These are phyloP conservation scores for Mercenaria mercenaria DNA, from an alignment of 1,140 invertebrate species.

Conservation along the genomic window DNA sequence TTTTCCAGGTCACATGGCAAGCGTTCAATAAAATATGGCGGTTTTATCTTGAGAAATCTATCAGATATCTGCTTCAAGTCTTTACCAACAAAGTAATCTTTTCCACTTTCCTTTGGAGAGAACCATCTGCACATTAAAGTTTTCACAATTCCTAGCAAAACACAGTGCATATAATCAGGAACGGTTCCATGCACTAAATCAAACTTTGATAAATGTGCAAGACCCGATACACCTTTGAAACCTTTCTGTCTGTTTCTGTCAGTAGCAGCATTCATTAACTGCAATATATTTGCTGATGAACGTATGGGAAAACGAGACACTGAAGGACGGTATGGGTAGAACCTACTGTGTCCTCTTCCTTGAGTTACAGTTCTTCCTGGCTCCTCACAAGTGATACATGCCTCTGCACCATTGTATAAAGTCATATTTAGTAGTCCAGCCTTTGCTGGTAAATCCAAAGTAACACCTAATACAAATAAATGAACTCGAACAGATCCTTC, in stretches of 20 bases:
- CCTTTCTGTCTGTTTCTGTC: constrained; percentile 51
- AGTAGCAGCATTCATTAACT: constrained; percentile 6
- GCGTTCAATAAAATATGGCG: constrained; percentile 59
- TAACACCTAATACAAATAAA: constrained; percentile 18
- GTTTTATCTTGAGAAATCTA: constrained; percentile 43
- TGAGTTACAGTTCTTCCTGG: constrained; percentile 54
- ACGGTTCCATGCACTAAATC: constrained; percentile 61
- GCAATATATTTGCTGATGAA: constrained; percentile 1
- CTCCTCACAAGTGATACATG: constrained; percentile 67
- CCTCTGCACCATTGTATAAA: constrained; percentile 35
- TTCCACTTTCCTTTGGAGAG: constrained; percentile 46
- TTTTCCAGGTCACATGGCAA: constrained; percentile 69
- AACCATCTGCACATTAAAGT: constrained; percentile 59
- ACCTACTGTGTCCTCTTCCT: constrained; percentile 35
- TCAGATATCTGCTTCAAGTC: constrained; percentile 41
- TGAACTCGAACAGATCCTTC: not conserved
- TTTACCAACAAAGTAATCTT: constrained; percentile 67
- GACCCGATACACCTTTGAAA: constrained; percentile 48
- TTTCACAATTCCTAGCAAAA: constrained; percentile 60
- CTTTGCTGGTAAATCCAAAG: constrained; percentile 47
- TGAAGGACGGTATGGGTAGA: constrained; percentile 41
- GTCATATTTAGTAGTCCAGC: constrained; percentile 54
- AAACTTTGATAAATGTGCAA: constrained; percentile 39
- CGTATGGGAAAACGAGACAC: not conserved
- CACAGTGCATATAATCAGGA: constrained; percentile 67